Base-by-base conservation (phyloP, 1,140 invertebrate species). In the Formica selysi region DNA sequence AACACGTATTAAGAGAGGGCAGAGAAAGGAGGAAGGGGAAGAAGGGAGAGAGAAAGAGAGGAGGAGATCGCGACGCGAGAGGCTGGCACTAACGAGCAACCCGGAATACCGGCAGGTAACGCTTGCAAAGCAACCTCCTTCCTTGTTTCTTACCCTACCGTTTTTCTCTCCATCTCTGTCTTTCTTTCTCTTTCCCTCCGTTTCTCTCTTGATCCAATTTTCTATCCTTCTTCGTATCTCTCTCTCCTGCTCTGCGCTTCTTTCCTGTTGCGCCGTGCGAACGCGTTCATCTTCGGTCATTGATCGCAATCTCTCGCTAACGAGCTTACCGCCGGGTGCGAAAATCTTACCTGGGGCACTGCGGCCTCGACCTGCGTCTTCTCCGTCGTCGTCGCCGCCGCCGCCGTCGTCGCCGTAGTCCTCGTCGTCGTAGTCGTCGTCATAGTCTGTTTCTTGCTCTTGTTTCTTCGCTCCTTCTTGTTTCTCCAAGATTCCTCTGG, bases 271-370 rank as follows among this genome's bases (percentile, higher is more conserved):
- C 86, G 54, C 83, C 93, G 92, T 90, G 92, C 91, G 86, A 93
- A 93, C 89, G 94, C 94, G 93, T 94, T 93, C 94, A 94, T 94
- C 93, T 94, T 94, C 93, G 94, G 93, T 94, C 93, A 94, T 94
- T 93, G 94, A 94, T 94, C 93, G 94, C 93, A 92, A 93, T 94
- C 93, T 91, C 91, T 86, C 83, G 92, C 92, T 94, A 94, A 94
- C 93, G 94, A 94, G 92, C 93, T 91, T 91, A 93, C 93, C 93
- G 90, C 92, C 92, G 93, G 91, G 91, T 91, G 91, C 91, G 92
- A 94, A 94, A 93, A 94, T 93, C 91, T 91, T 91, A 89, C 91
- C 87, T 90, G 85, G 86, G 86, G 87, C 90, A 89, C 76, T 67
- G 67, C 44, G 79, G 81, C 48, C 70, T 61, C 84, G 83, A 87